These are phyloP conservation scores for Imbricaverruca yamaguchii DNA, from an alignment of 2,888 invertebrate genomes.

Conservation along the genomic window DNA sequence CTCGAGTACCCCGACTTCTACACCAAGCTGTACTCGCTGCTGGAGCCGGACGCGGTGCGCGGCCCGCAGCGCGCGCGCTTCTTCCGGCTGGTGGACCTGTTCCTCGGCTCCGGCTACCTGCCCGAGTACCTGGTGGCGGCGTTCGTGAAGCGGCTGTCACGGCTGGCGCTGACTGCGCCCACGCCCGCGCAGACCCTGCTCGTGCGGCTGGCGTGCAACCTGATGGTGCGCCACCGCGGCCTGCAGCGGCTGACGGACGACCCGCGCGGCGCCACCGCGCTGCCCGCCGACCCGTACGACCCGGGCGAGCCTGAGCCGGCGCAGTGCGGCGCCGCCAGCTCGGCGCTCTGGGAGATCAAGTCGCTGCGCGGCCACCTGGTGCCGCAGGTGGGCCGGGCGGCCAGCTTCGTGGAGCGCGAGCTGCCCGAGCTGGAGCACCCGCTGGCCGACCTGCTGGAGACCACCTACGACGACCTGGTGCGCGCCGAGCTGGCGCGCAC, in stretches of 20 bases:
- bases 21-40: conserved; percentile 87
- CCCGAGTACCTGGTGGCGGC: conserved; percentile 86
- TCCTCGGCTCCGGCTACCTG: conserved; percentile 69
- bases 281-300: conserved; percentile 57
- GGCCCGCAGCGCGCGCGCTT: conserved; percentile 82
- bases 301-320: conserved; percentile 71
- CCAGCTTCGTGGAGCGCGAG: conserved; percentile 59
- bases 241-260: conserved; percentile 44
- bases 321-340: conserved; percentile 71
- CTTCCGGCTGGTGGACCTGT: conserved; percentile 79
- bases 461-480: conserved; percentile 61
- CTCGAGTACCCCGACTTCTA: conserved; percentile 94
- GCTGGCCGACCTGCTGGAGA: conserved; percentile 56
- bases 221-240: conserved; percentile 73
- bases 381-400: conserved; percentile 63
- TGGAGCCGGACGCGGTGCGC: conserved; percentile 82
- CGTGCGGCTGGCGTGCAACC: conserved; percentile 73
- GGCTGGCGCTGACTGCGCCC: conserved; percentile 74
- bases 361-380: conserved; percentile 64
- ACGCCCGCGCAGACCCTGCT: conserved; percentile 68
- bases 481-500: conserved; percentile 67
- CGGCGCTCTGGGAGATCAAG: conserved; percentile 87
- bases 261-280: conserved; percentile 36
- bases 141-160: conserved; percentile 79
- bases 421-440: conserved; percentile 62